Evolutionary conservation across 2,888 invertebrate genomes (phyloP).

Genomic region (Chrysotoxum bicinctum): DNA sequence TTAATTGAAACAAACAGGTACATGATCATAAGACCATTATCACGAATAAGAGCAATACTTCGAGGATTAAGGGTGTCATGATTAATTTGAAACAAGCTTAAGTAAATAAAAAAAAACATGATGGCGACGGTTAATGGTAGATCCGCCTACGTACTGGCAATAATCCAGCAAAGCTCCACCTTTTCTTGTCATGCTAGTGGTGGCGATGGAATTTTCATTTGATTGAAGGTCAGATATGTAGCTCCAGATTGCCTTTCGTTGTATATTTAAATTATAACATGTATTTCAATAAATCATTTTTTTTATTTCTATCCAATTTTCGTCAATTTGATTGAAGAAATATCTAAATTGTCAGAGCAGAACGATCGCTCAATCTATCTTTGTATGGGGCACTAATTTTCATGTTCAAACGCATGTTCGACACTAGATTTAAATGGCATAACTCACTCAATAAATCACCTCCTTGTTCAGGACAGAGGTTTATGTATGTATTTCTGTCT

Average conservation of each 20-base stretch:
- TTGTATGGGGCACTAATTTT: slow-evolving; percentile 49
- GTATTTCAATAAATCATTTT: slow-evolving; percentile 53
- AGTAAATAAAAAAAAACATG: slow-evolving; percentile 33
- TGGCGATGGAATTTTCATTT: slow-evolving; percentile 54
- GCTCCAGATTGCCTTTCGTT: slow-evolving; percentile 31
- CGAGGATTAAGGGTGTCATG: slow-evolving; percentile 61
- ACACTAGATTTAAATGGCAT: slow-evolving; percentile 67
- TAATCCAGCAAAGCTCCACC: slow-evolving; percentile 70
- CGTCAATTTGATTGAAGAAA: slow-evolving; percentile 68
- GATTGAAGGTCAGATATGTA: slow-evolving; percentile 51
- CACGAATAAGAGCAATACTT: slow-evolving; percentile 44
- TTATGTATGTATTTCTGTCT: background rate
- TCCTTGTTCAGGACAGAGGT: slow-evolving; percentile 41
- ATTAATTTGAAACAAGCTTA: slow-evolving; percentile 40
- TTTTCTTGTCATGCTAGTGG: slow-evolving; percentile 38
- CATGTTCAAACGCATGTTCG: slow-evolving; percentile 65
- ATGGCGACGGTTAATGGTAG: slow-evolving; percentile 64
- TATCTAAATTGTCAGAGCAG: slow-evolving; percentile 55
- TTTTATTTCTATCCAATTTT: slow-evolving; percentile 50
- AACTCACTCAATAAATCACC: slow-evolving; percentile 72
- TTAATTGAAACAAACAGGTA: slow-evolving; percentile 34
- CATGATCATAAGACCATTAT: slow-evolving; percentile 57
- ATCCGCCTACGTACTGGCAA: slow-evolving; percentile 69
- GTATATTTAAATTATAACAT: slow-evolving; percentile 41
- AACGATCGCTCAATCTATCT: slow-evolving; percentile 56